Percentiles rank a stretch among this genome's conserved stretches.
These are phyloP conservation scores for Eupithecia pulchellata DNA, from an alignment of 2,888 invertebrate genomes.

Conservation along the genomic window DNA sequence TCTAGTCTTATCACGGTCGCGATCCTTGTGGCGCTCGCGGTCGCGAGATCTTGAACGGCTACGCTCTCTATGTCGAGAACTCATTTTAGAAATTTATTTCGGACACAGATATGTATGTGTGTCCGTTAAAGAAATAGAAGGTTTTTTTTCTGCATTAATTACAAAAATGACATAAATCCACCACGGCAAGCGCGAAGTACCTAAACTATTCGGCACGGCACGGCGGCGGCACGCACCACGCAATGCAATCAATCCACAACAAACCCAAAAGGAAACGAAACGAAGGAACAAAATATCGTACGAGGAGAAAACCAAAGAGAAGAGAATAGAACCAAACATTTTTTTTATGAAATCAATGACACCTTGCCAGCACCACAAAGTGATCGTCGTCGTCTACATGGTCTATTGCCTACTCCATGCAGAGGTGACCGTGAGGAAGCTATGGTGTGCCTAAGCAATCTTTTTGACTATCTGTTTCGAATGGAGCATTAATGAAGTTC, in stretches of 20 bases:
- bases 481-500: neutral
- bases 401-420: neutral
- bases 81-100: constrained; percentile 68
- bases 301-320: constrained; percentile 1
- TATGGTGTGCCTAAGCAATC: neutral
- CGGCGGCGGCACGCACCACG: too few relatives aligned
- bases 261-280: neutral
- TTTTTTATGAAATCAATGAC: neutral
- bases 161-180: neutral
- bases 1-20: constrained; percentile 60
- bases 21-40: constrained; percentile 63
- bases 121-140: neutral
- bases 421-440: neutral
- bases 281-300: too few relatives aligned
- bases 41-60: constrained; percentile 71
- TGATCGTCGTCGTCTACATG: neutral
- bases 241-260: neutral
- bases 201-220: too few relatives aligned
- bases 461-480: neutral
- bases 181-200: too few relatives aligned
- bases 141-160: neutral
- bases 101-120: neutral
- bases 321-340: neutral
- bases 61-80: constrained; percentile 78
- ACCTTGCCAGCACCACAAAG: neutral